Base-by-base conservation (phyloP, 2,888 invertebrate species). In the Scrobipalpa atriplicella region DNA sequence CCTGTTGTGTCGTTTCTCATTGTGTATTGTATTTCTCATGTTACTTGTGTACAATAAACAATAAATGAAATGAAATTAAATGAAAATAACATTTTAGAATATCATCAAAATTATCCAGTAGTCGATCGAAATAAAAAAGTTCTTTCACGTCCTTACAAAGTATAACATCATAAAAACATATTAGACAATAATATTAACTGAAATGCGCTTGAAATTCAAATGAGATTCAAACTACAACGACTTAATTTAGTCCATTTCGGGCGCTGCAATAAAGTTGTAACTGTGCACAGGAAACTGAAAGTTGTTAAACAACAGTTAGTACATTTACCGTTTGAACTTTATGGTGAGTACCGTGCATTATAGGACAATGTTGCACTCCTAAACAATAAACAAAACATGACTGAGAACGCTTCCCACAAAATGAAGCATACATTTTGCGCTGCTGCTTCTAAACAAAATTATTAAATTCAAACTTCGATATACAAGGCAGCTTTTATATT, bases 251-350 rank as follows among this genome's bases (percentile, higher is more conserved):
- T 38, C 29, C 56, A 56, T 29, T 58, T 16, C 11, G 58, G 8
- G n/a, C 36, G 58, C 36, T 58, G 58, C 16, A 58, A 58, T 58
- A 58, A 58, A 58, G 58, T 58, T 58, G 58, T 29, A n/a, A 29
- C 16, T 29, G 16, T 38, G 38, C 13, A 16, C n/a, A 29, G 58
- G 36, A 29, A 58, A 38, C 36, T 29, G 29, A 58, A 56, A 58
- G 58, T 58, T 58, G 38, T 58, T 38, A 16, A 58, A 58, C 58
- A 36, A 38, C 58, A 56, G 54, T 56, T 56, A 21, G 29, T 11
- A 58, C 16, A 36, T 36, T 58, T 38, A 58, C 29, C 38, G 29
- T 29, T 58, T 58, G 16, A 29, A 58, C 36, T 58, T 58, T 58
- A 58, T 58, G 29, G 10, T 38, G 54, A 54, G n/a, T 38, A 38